Evolutionary conservation across 2,888 invertebrate genomes (phyloP).

Genomic region (Troilus luridus): DNA sequence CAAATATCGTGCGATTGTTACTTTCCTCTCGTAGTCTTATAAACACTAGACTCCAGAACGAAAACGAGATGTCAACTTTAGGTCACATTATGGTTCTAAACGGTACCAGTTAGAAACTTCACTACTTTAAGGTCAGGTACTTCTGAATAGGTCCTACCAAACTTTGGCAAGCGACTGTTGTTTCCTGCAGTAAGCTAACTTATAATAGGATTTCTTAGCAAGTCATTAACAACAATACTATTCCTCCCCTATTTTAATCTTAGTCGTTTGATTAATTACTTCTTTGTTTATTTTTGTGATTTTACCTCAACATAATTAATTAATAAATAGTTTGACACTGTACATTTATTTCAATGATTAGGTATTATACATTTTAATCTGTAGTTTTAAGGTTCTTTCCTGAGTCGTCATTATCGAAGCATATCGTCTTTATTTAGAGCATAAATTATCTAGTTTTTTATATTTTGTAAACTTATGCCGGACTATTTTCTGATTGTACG

Average conservation of each 20-base stretch:
- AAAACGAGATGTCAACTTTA: background rate
- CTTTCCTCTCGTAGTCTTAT: background rate
- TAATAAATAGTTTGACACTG: no score
- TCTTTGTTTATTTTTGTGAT: background rate
- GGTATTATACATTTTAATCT: no score
- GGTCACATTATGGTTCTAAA: background rate
- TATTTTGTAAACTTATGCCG: no score
- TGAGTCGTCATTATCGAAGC: no score
- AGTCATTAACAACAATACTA: conserved; percentile 32
- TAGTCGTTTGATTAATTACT: background rate
- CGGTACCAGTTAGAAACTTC: conserved; percentile 2
- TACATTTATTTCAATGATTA: no score
- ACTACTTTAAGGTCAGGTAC: conserved; percentile 37
- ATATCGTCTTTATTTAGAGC: no score
- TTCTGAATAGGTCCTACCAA: conserved; percentile 17
- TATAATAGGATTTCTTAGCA: conserved; percentile 47
- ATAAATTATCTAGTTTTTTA: no score
- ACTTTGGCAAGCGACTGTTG: conserved; percentile 23
- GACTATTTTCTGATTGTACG: no score
- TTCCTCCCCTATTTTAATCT: background rate
- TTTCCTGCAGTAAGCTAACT: background rate
- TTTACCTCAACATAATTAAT: background rate
- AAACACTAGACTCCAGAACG: background rate
- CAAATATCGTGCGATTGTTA: no score
- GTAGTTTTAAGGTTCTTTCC: no score